phyloP scores from a whole-genome alignment of 1,140 invertebrate species.

The Cryptotermes secundus region DNA sequence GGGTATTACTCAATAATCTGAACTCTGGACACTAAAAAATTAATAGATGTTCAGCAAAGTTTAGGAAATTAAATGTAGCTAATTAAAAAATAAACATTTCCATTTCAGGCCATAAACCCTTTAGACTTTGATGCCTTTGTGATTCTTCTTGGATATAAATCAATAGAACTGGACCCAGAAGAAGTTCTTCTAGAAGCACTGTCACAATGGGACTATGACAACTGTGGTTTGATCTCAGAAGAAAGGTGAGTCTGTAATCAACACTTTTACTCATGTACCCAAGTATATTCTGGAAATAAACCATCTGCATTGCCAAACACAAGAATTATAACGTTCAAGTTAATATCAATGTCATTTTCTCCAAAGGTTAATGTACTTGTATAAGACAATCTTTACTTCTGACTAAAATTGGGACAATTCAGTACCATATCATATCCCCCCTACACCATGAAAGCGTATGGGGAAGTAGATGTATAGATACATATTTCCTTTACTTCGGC shows the following conservation, averaged over 20 bases:
- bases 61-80: too few relatives aligned
- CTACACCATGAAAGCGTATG: too few relatives aligned
- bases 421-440: too few relatives aligned
- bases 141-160: slow-evolving; percentile 57
- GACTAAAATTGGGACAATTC: too few relatives aligned
- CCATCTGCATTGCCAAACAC: not conserved
- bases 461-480: too few relatives aligned
- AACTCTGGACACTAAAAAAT: too few relatives aligned
- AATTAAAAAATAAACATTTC: not conserved
- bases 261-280: not conserved
- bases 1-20: too few relatives aligned
- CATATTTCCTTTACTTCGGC: too few relatives aligned
- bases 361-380: not conserved
- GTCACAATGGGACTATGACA: slow-evolving; percentile 60
- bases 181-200: slow-evolving; percentile 58
- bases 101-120: slow-evolving; percentile 53
- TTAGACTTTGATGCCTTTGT: slow-evolving; percentile 62
- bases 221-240: slow-evolving; percentile 58
- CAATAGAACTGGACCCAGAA: slow-evolving; percentile 59
- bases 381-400: too few relatives aligned
- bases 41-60: too few relatives aligned
- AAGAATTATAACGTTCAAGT: not conserved
- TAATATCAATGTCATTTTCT: not conserved
- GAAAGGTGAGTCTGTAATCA: slow-evolving; percentile 49
- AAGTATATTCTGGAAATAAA: too few relatives aligned